Evolutionary conservation across 1,140 invertebrate genomes (phyloP), one percentile per base, ranked within the genome.

Genomic region (Oppia nitens): DNA sequence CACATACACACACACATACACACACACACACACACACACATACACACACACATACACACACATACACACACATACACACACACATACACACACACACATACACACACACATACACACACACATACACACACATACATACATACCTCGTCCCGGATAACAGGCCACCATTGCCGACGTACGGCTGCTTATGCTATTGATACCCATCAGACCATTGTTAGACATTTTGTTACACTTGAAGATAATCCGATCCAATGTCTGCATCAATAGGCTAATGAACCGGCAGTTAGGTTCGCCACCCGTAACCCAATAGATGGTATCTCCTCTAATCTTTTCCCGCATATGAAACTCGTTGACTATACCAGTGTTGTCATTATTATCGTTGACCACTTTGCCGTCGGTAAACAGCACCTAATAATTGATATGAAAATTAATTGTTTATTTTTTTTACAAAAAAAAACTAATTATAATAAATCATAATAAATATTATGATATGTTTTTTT

Each of bases 101-200:
- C n/a, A n/a, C n/a, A n/a, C n/a, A n/a, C n/a, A n/a, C n/a, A n/a
- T n/a, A n/a, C n/a, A n/a, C n/a, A n/a, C n/a, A n/a, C n/a, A n/a
- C n/a, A n/a, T n/a, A n/a, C n/a, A n/a, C n/a, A n/a, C n/a, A n/a
- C n/a, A n/a, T n/a, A n/a, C n/a, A n/a, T n/a, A n/a, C n/a, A n/a
- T 9, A 25, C 88, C 88, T 56, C 82, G 80, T 20, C 54, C 90
- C 12, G 91, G 91, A 72, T 97, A 97, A 71, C 89, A 93, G 40
- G 92, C 90, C 21, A 95, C 83, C 91, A 96, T 96, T 12, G 89
- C 90, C 83, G 91, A 93, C 52, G 90, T 93, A 66, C 90, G 78
- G 54, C 86, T 85, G 68, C 83, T 84, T 63, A 96, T 93, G 12
- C 14, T 53, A 26, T 23, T 53, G 27, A 53, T 53, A 25, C 12